Conservation (phyloP, 2,113 vertebrate species). For the Heptranchias perlo region DNA sequence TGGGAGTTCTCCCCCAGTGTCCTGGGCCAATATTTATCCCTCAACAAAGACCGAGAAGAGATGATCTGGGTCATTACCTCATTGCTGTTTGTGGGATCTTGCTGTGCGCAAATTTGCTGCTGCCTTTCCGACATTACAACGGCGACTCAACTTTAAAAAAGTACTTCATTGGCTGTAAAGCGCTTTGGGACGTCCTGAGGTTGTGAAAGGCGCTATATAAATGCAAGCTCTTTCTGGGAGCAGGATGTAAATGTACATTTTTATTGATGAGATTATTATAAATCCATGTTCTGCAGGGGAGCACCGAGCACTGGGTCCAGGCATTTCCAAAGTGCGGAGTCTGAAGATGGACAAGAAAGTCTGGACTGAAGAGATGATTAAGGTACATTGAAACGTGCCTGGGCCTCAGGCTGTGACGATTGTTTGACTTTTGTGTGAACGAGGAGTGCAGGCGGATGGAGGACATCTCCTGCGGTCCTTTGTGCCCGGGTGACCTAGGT, state of each 20-base stretch:
- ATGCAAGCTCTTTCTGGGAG: neutral
- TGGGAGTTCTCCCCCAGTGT: neutral
- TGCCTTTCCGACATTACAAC: neutral
- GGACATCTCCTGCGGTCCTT: too few relatives aligned
- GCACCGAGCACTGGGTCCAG: constrained; percentile 79
- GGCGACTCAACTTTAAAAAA: neutral
- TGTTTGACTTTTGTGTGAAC: too few relatives aligned
- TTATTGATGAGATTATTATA: neutral
- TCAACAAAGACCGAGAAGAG: too few relatives aligned
- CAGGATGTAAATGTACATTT: neutral
- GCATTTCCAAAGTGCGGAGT: constrained; percentile 84
- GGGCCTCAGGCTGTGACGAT: too few relatives aligned
- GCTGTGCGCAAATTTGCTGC: neutral
- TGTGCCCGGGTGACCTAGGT: too few relatives aligned
- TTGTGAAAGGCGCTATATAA: neutral
- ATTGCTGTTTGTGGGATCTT: neutral
- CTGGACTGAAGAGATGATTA: constrained; percentile 74
- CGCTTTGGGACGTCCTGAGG: neutral
- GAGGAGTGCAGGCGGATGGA: too few relatives aligned
- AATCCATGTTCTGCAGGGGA: constrained; percentile 57
- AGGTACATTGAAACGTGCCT: neutral
- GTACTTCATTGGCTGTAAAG: neutral
- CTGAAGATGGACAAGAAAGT: constrained; percentile 95
- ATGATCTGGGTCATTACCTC: neutral
- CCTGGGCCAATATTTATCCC: neutral